Evolutionary conservation across 2,113 vertebrate genomes (phyloP).

Genomic region (Manacus vitellinus): DNA sequence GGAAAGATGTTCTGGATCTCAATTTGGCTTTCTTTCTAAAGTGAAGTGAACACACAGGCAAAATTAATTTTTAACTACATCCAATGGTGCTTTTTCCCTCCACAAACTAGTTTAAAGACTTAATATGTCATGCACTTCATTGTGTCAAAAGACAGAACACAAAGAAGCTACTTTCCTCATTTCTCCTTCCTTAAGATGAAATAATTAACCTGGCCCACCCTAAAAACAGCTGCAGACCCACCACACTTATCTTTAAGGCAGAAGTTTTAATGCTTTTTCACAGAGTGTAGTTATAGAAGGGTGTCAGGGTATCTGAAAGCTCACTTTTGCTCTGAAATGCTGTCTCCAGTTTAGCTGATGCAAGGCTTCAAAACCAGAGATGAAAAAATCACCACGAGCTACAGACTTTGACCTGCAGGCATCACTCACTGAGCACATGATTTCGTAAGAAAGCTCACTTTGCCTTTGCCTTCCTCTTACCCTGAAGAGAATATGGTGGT

Average conservation of each 20-base stretch:
- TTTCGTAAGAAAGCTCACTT: neutral
- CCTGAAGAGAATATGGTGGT: too few species aligned
- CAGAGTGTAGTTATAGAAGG: neutral
- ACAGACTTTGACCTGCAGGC: neutral
- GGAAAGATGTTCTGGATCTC: neutral
- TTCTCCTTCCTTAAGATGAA: neutral
- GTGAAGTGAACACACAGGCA: neutral
- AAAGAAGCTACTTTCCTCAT: neutral
- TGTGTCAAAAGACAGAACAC: neutral
- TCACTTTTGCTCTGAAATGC: neutral
- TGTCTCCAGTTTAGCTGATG: neutral
- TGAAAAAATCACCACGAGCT: neutral
- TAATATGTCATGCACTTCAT: neutral
- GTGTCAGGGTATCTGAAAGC: neutral
- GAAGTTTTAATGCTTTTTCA: neutral
- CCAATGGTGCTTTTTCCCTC: rapidly evolving
- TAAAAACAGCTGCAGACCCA: neutral
- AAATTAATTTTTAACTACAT: neutral
- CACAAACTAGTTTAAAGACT: neutral
- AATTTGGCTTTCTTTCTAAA: neutral
- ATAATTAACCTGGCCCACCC: neutral
- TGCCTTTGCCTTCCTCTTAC: neutral
- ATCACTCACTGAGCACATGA: neutral
- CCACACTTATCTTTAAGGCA: neutral
- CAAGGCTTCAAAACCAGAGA: neutral